Base-by-base conservation (phyloP, 2,113 vertebrate species). In the Corythoichthys haematopterus region DNA sequence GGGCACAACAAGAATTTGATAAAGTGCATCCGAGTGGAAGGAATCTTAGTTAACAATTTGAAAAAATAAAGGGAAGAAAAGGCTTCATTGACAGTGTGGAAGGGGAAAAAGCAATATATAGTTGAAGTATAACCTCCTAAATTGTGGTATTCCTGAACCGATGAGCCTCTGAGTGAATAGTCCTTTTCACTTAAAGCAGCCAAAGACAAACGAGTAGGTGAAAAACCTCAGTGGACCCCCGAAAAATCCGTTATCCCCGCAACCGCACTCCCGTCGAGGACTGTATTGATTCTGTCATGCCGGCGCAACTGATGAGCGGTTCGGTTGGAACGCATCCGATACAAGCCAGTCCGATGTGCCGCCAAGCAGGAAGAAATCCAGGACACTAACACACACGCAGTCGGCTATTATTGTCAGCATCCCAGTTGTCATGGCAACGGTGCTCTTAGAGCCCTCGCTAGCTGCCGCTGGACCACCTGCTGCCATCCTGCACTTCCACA, bases 391-490 rank as follows among this genome's bases (percentile, higher is more conserved):
- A 45, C 43, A 3, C 16, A n/a, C 38, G 35, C 78, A 80, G 80
- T 86, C 62, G 33, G 70, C 75, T 75, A 81, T 81, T 84, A 89
- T 77, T 79, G 84, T 86, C 80, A 84, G 87, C 88, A 90, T 90
- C 86, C 69, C 81, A 77, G 89, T 91, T 90, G 86, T 91, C 87
- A 86, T 83, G 89, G 88, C 84, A 90, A 91, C 84, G 16, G 68
- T 75, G 78, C 80, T 85, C 80, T 85, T 88, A 90, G 89, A 89
- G 76, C 82, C 81, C 77, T 79, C 80, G 71, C 85, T 83, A 90
- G 88, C 85, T 84, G 82, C 86, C 84, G 75, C 80, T 75, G 67
- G 68, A 85, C 85, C 88, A 87, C 89, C 86, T 89, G 89, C 80
- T 80, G 82, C 77, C 79, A 76, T 74, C 75, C 64, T 78, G 70